Evolutionary conservation across 2,797 vertebrate species (phyloP), one percentile per base, ranked within the genome.

Genomic region (Enteromius argenteus): DNA sequence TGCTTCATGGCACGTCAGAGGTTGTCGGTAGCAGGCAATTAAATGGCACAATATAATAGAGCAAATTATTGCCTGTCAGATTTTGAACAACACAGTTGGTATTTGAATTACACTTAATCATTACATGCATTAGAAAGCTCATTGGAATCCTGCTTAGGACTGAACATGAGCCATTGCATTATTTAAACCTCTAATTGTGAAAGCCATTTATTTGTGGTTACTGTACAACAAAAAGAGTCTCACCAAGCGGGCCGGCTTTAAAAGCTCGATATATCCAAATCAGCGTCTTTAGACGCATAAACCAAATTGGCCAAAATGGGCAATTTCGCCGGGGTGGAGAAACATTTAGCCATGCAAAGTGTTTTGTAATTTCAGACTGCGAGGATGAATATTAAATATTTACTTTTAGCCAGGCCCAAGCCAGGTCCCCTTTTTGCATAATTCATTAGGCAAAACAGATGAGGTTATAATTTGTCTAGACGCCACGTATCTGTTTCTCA

Each of bases 21-120:
- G 96, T 96, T 96, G 96, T 96, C 96, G 96, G 96, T 96, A 96
- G 95, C 94, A 95, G 96, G 96, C 96, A 97, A 97, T 97, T 97
- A 97, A 97, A 97, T 97, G 96, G 96, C 96, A 96, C 96, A 97
- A 97, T 97, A 97, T 97, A 97, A 97, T 97, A 96, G 96, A 95
- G 94, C 95, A 97, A 97, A 97, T 97, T 97, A 97, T 97, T 96
- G 96, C 96, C 96, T 97, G 96, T 97, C 96, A 97, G 96, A 95
- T 96, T 96, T 96, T 95, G 95, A 97, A 97, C 96, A 97, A 97
- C 96, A 97, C 95, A 97, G 96, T 97, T 96, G 96, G 96, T 97
- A 96, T 97, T 97, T 97, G 96, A 97, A 96, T 97, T 97, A 97
- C 96, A 97, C 96, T 96, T 96, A 97, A 97, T 97, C 96, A 97